Conservation (phyloP, 2,113 vertebrate genomes). For the Dascyllus trimaculatus region DNA sequence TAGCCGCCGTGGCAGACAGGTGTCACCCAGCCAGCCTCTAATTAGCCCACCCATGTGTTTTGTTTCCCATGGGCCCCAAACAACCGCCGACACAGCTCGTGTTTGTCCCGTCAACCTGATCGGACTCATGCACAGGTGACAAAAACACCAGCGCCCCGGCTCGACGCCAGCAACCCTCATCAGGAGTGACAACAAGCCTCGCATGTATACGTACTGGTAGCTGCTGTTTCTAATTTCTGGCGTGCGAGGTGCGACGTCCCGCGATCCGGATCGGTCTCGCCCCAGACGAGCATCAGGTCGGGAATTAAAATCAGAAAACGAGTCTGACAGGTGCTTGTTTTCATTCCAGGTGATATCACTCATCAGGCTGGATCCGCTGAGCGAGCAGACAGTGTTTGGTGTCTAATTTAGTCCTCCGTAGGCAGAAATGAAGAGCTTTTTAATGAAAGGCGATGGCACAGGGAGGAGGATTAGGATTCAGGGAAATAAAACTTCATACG, state of each 20-base stretch:
- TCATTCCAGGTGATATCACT: conserved; percentile 65
- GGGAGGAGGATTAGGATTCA: conserved; percentile 59
- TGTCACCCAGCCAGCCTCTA: conserved; percentile 28
- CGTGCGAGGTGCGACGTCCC: background rate
- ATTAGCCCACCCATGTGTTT: conserved; percentile 25
- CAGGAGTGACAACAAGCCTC: background rate
- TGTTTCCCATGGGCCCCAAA: background rate
- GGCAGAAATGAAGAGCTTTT: conserved; percentile 50
- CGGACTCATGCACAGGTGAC: background rate
- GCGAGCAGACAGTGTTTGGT: conserved; percentile 54
- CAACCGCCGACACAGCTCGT: background rate
- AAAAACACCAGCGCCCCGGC: background rate
- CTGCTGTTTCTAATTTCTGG: background rate
- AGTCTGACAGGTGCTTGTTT: conserved; percentile 72
- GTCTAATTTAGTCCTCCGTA: conserved; percentile 64
- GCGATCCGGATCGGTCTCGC: conserved; percentile 28
- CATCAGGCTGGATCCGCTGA: conserved; percentile 59
- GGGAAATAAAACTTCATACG: conserved; percentile 35
- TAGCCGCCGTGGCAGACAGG: conserved; percentile 7
- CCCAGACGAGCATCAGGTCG: conserved; percentile 24
- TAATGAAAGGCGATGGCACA: conserved; percentile 62
- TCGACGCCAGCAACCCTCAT: background rate
- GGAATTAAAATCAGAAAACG: conserved; percentile 63
- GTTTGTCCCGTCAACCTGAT: conserved; percentile 10
- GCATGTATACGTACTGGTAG: background rate